phyloP scores from a whole-genome alignment of 1,140 invertebrate species.

The Amyelois transitella region DNA sequence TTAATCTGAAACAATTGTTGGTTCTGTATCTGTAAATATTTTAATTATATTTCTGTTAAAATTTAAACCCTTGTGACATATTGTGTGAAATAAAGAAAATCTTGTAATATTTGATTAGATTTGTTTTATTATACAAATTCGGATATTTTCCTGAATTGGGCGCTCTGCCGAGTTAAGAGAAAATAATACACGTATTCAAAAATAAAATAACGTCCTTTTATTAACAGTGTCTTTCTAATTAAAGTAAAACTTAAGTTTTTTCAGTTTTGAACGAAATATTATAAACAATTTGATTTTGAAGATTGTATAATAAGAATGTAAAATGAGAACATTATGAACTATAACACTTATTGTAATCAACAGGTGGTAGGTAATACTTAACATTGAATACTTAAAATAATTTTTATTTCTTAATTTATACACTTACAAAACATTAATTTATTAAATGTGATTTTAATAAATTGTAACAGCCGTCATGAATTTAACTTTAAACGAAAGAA shows the following conservation, averaged over 20 bases:
- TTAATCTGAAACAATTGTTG: constrained; percentile 61
- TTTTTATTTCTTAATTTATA: too few species aligned
- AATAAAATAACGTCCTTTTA: background rate
- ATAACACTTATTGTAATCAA: too few species aligned
- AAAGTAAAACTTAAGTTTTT: background rate
- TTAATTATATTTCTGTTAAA: constrained; percentile 60
- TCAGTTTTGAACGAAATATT: background rate
- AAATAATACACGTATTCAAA: background rate
- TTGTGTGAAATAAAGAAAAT: constrained; percentile 65
- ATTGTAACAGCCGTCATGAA: too few species aligned
- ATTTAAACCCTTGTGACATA: constrained; percentile 64
- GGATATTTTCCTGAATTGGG: too few species aligned
- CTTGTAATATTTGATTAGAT: constrained; percentile 59
- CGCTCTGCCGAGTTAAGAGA: too few species aligned
- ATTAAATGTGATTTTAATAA: too few species aligned
- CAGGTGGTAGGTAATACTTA: too few species aligned
- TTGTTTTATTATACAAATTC: constrained; percentile 30
- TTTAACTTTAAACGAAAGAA: too few species aligned
- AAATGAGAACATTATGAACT: too few species aligned
- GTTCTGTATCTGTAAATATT: constrained; percentile 67
- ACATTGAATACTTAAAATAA: too few species aligned
- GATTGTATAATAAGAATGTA: too few species aligned
- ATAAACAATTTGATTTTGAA: background rate
- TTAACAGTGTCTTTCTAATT: background rate
- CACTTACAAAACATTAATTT: too few species aligned